A percentile compares a stretch with the other conserved stretches of the same genome.
phyloP scores from a whole-genome alignment of 2,797 vertebrate species.

The Uromys caudimaculatus region DNA sequence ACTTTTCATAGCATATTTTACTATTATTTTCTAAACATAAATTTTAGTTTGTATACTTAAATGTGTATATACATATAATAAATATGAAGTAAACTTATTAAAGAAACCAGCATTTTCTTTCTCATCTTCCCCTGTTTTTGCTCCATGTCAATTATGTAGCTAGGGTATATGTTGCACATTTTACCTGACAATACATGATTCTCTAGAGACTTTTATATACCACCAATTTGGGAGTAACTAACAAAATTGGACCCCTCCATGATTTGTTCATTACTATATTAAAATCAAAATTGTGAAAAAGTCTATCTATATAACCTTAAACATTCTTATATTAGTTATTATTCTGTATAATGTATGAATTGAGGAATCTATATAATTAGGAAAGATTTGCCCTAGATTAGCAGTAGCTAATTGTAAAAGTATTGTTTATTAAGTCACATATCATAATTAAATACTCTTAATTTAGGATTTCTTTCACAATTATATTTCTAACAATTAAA shows the following conservation, averaged over 20 bases:
- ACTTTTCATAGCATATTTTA: constrained; percentile 13
- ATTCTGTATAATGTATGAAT: neutral
- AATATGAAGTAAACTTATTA: neutral
- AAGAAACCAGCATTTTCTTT: neutral
- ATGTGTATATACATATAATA: neutral
- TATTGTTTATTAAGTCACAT: neutral
- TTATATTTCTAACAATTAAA: neutral
- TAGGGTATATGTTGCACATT: neutral
- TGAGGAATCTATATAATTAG: neutral
- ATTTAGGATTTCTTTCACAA: neutral
- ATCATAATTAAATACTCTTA: neutral
- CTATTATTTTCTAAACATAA: neutral
- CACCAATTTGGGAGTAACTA: neutral
- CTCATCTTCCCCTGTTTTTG: neutral
- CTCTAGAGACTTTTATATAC: neutral
- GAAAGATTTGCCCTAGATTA: neutral
- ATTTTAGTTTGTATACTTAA: constrained; percentile 12
- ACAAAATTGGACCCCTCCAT: neutral
- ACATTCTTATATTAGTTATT: neutral
- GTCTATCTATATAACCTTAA: neutral
- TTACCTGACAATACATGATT: neutral
- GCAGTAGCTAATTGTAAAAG: neutral
- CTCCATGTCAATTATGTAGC: neutral
- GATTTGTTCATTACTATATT: neutral
- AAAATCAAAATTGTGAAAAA: neutral